Evolutionary conservation across 1,140 invertebrate species (phyloP), one percentile per base, ranked within the genome.

Genomic region (Lycorma delicatula): DNA sequence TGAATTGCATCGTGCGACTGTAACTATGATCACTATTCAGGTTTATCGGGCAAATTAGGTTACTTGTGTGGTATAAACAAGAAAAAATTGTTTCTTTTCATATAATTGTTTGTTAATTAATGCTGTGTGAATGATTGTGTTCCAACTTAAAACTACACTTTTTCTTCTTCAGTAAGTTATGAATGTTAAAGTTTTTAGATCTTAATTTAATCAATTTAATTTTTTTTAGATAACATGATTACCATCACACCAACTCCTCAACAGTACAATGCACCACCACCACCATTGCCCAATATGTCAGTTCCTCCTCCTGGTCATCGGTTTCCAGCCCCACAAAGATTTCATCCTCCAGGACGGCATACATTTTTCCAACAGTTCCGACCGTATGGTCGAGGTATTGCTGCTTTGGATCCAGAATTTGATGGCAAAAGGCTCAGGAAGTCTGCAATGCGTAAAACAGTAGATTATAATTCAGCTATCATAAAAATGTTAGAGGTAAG

Each of bases 381-480:
- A 20, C 60, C 64, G 22, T 65, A 60, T 26, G 27, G 60, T 1
- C 57, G 59, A 16, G 62, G 58, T 16, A 56, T 56, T 36, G 55
- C 60, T 2, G 51, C 63, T 25, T 29, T 66, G 20, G 67, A 68
- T 58, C 64, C 66, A 13, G 93, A 95, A 72, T 96, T 95, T 72
- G 93, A 97, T 79, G 95, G 94, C 27, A 97, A 97, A 78, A 81
- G 93, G 58, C 79, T 97, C 56, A 75, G 95, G 64, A 98, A 98
- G 77, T 93, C 93, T 60, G 89, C 97, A 54, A 95, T 97, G 82
- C 79, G 95, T 64, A 97, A 97, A 79, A 98, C 95, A 38, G 92
- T 98, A 38, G 96, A 98, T 77, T 98, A 98, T 73, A 98, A 98
- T 80, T 86, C 93, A n/a, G 85, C 94, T 28, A 87, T 97, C 63